Conservation (phyloP, 2,113 vertebrate genomes). For the Uria lomvia region DNA sequence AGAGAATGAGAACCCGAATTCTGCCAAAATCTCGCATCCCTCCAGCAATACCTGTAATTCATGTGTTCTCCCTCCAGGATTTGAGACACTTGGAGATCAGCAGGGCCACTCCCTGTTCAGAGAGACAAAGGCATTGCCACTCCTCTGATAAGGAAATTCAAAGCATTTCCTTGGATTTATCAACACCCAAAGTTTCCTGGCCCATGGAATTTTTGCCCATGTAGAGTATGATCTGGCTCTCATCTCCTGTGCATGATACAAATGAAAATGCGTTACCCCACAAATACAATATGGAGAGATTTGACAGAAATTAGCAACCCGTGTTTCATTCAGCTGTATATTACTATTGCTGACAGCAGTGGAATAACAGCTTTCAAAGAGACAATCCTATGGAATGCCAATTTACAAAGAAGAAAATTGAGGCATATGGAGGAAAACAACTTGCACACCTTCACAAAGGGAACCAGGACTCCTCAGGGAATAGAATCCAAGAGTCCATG, state of each 20-base stretch:
- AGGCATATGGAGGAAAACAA: background rate
- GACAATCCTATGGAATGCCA: background rate
- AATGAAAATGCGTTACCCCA: background rate
- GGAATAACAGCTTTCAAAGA: background rate
- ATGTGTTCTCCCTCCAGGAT: background rate
- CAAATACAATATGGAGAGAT: background rate
- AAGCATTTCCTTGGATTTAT: slow-evolving; percentile 29
- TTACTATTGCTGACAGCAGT: background rate
- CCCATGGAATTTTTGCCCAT: background rate
- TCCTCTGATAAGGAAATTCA: slow-evolving; percentile 17
- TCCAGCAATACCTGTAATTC: background rate
- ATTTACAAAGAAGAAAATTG: background rate
- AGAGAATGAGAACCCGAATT: rapidly evolving
- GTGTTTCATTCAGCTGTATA: background rate
- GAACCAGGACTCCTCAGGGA: background rate
- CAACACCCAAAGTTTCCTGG: background rate
- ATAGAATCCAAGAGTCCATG: background rate
- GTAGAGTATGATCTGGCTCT: background rate
- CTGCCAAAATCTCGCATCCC: background rate
- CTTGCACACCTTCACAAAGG: background rate
- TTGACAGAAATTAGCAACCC: background rate
- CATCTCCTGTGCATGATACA: background rate
- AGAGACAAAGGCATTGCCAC: background rate
- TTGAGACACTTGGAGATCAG: background rate
- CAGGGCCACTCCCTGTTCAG: background rate